Evolutionary conservation across 2,888 invertebrate species (phyloP).

Genomic region (Dilophus febrilis): DNA sequence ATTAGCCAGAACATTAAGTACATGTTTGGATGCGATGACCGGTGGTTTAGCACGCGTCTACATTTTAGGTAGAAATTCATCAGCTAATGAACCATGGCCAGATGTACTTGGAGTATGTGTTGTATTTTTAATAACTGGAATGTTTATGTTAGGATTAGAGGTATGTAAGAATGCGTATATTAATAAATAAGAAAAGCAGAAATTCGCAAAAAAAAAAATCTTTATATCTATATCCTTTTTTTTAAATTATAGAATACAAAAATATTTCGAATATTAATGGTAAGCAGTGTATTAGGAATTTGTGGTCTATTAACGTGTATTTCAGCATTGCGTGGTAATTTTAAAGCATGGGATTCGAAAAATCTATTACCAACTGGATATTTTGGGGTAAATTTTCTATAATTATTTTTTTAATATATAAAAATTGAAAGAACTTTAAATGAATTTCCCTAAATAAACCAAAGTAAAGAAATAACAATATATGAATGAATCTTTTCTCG

Average conservation of each 20-base stretch:
- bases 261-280: conserved; percentile 28
- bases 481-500: no score
- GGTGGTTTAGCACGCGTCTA: conserved; percentile 35
- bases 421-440: no score
- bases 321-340: conserved; percentile 22
- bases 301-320: conserved; percentile 25
- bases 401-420: background rate
- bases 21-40: conserved; percentile 38
- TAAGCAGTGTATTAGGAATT: conserved; percentile 25
- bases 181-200: background rate
- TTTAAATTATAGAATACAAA: conserved; percentile 22
- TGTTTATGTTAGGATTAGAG: conserved; percentile 41
- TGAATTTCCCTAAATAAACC: no score
- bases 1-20: conserved; percentile 36
- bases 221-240: background rate
- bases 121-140: conserved; percentile 33
- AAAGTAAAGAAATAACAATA: no score
- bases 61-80: conserved; percentile 31
- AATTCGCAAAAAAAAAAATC: background rate
- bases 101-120: conserved; percentile 39
- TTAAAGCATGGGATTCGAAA: conserved; percentile 23
- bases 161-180: conserved; percentile 18
- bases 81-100: conserved; percentile 36
- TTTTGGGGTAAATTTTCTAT: conserved; percentile 19
- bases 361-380: conserved; percentile 26